Evolutionary conservation across 2,113 vertebrate genomes (phyloP).

Genomic region (Elaphurus davidianus): DNA sequence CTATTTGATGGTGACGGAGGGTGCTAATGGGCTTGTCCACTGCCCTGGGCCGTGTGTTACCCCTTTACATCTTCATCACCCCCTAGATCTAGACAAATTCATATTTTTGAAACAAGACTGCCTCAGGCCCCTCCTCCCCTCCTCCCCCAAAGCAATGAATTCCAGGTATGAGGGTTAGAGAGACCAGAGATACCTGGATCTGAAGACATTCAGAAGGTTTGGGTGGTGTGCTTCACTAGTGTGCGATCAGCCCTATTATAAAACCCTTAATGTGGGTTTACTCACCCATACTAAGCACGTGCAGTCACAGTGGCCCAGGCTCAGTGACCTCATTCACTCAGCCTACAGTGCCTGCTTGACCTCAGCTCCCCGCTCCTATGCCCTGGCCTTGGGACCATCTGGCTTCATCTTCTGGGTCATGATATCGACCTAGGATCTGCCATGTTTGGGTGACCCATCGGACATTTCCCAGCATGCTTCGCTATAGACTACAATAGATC

Average conservation of each 20-base stretch:
- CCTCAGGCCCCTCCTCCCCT: neutral
- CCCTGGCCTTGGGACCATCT: slow-evolving; percentile 26
- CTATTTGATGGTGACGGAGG: neutral
- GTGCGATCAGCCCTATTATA: neutral
- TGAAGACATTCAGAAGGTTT: neutral
- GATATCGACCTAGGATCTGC: neutral
- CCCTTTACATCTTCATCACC: neutral
- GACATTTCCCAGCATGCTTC: neutral
- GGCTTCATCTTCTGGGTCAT: slow-evolving; percentile 27
- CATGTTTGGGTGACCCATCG: slow-evolving; percentile 10
- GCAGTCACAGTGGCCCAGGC: neutral
- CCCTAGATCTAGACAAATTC: neutral
- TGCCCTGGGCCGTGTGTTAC: fast-evolving
- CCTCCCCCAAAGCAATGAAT: neutral
- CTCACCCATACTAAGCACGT: neutral
- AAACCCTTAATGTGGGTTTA: neutral
- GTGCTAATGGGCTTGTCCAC: neutral
- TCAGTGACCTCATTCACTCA: slow-evolving; percentile 5
- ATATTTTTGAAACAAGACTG: neutral
- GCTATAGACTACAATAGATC: slow-evolving; percentile 5
- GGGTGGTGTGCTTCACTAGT: neutral
- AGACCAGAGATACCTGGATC: neutral
- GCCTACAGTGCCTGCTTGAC: slow-evolving; percentile 24
- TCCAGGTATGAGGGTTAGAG: neutral
- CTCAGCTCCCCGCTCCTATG: neutral